Conservation (phyloP, 2,888 invertebrate genomes). For the Griposia aprilina region DNA sequence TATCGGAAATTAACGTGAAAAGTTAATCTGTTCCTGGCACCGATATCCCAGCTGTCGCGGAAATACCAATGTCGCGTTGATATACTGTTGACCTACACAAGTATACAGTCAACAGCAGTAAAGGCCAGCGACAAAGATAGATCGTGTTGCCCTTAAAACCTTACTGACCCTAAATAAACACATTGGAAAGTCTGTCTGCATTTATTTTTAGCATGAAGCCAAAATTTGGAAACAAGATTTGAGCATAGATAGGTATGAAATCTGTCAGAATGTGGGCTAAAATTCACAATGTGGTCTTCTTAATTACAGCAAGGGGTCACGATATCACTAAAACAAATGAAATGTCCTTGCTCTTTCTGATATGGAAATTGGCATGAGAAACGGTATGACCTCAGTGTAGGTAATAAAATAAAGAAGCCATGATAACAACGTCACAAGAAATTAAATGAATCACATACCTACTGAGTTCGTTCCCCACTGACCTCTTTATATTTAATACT, state of each 20-base stretch:
- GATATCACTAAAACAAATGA: background rate
- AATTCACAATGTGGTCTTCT: background rate
- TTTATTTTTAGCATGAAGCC: background rate
- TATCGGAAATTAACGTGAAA: constrained; percentile 37
- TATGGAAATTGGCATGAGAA: constrained; percentile 15
- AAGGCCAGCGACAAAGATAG: constrained; percentile 44
- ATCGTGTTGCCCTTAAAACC: constrained; percentile 42
- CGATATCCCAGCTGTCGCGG: constrained; percentile 30
- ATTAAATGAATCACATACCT: constrained; percentile 14
- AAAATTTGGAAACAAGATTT: background rate
- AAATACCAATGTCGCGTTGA: constrained; percentile 40
- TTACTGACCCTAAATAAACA: constrained; percentile 21
- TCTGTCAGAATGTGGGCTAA: background rate
- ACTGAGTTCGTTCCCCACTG: constrained; percentile 17
- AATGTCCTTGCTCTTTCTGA: constrained; percentile 11
- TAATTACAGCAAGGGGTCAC: background rate
- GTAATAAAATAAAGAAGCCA: constrained; percentile 9
- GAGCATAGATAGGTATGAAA: background rate
- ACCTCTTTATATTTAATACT: constrained; percentile 35
- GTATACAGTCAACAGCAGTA: constrained; percentile 13
- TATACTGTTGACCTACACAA: constrained; percentile 39
- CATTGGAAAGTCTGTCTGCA: background rate
- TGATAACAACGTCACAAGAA: constrained; percentile 12
- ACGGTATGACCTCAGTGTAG: constrained; percentile 32
- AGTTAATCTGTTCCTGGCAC: constrained; percentile 30